Evolutionary conservation across 2,888 invertebrate species (phyloP).

Genomic region (Dendrolimus pini): DNA sequence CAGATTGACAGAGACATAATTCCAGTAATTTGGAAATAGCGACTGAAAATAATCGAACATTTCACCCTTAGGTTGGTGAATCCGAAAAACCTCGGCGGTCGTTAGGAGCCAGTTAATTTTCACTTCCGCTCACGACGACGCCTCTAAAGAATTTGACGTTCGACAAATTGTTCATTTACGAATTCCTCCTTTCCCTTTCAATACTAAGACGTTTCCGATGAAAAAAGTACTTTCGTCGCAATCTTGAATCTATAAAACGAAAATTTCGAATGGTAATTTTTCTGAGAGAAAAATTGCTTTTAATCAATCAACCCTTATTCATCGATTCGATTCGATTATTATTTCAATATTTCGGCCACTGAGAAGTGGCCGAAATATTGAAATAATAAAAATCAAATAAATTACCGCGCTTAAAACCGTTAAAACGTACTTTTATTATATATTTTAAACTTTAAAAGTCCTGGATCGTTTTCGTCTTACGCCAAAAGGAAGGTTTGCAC

Average conservation of each 20-base stretch:
- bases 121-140: slow-evolving; percentile 15
- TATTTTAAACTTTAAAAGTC: too few relatives aligned
- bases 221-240: slow-evolving; percentile 18
- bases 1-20: too few relatives aligned
- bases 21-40: slow-evolving; percentile 23
- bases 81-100: slow-evolving; percentile 17
- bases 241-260: slow-evolving; percentile 6
- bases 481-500: too few relatives aligned
- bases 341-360: too few relatives aligned
- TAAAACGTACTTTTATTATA: too few relatives aligned
- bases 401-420: too few relatives aligned
- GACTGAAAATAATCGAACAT: slow-evolving; percentile 25
- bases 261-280: not conserved
- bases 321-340: too few relatives aligned
- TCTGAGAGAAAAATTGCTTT: too few relatives aligned
- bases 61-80: slow-evolving; percentile 21
- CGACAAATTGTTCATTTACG: slow-evolving; percentile 30
- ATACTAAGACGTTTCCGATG: slow-evolving; percentile 24
- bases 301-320: too few relatives aligned
- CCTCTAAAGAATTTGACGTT: slow-evolving; percentile 21
- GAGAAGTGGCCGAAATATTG: too few relatives aligned
- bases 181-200: slow-evolving; percentile 25
- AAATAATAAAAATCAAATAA: too few relatives aligned
- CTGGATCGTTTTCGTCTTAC: too few relatives aligned
- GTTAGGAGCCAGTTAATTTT: slow-evolving; percentile 30